These are phyloP conservation scores for Phyllostomus discolor DNA, from an alignment of 2,113 vertebrate species.

Conservation along the genomic window DNA sequence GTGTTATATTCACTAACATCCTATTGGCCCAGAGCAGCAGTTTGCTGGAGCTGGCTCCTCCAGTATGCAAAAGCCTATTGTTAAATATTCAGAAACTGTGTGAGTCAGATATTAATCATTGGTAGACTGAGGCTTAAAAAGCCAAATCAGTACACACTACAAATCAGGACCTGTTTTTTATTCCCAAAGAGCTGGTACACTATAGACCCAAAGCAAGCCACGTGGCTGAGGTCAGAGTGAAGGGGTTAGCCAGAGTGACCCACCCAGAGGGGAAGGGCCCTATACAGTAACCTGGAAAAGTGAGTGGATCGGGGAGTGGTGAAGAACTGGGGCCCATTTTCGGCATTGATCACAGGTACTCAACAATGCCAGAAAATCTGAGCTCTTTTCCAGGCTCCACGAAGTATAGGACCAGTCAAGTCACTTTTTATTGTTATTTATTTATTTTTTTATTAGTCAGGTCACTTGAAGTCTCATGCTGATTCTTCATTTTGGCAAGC, in stretches of 20 bases:
- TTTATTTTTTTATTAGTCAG: constrained; percentile 52
- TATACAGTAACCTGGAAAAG: background rate
- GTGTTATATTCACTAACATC: background rate
- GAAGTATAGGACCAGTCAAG: background rate
- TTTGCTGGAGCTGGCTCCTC: background rate
- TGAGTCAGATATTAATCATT: background rate
- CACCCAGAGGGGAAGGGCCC: background rate
- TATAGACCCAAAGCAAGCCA: background rate
- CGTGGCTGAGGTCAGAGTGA: background rate
- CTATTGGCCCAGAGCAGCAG: background rate
- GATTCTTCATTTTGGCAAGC: constrained; percentile 60
- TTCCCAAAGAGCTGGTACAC: background rate
- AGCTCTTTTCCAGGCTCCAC: constrained; percentile 23
- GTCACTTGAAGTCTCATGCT: constrained; percentile 47
- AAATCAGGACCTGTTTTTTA: background rate
- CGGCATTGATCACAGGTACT: background rate
- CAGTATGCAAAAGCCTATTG: background rate
- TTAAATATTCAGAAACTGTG: background rate
- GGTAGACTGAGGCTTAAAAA: background rate
- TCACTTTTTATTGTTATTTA: constrained; percentile 42
- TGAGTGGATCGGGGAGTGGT: background rate
- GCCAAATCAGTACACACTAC: background rate
- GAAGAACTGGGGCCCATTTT: background rate
- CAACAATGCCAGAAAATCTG: background rate
- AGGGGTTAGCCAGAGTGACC: background rate